Percentiles rank a stretch among this genome's conserved stretches.
phyloP scores from a whole-genome alignment of 2,888 invertebrate species.

The Ypsolopha sequella region DNA sequence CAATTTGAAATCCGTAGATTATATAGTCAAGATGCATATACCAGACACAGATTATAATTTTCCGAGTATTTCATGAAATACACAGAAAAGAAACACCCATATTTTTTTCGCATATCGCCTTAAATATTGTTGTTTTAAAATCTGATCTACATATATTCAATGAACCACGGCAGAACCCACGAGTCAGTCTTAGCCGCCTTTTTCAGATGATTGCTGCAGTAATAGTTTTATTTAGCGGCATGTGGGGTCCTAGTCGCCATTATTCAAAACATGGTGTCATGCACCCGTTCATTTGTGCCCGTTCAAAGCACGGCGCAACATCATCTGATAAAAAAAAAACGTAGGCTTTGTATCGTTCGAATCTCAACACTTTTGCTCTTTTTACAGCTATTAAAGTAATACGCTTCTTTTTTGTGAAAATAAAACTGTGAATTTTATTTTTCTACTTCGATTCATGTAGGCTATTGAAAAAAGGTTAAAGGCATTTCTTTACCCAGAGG shows the following conservation, averaged over 20 bases:
- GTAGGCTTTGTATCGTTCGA: conserved; percentile 33
- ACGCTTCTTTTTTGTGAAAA: conserved; percentile 40
- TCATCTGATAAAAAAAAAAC: conserved; percentile 41
- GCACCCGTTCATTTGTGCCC: conserved; percentile 47
- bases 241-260: conserved; percentile 48
- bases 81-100: too few relatives aligned
- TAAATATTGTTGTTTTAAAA: too few relatives aligned
- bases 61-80: too few relatives aligned
- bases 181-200: too few relatives aligned
- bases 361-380: conserved; percentile 36
- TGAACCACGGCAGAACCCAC: too few relatives aligned
- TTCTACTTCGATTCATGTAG: conserved; percentile 37
- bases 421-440: conserved; percentile 50
- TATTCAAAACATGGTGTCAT: conserved; percentile 58
- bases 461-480: conserved; percentile 7
- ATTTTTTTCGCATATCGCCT: too few relatives aligned
- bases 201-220: too few relatives aligned
- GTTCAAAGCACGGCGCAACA: conserved; percentile 32
- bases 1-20: too few relatives aligned
- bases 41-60: too few relatives aligned
- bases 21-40: too few relatives aligned
- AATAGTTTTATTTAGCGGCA: conserved; percentile 13
- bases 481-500: background rate
- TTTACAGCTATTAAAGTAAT: conserved; percentile 60
- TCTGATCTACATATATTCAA: too few relatives aligned